These are phyloP conservation scores for Phodopus roborovskii DNA, from an alignment of 2,113 vertebrate genomes.

Conservation along the genomic window DNA sequence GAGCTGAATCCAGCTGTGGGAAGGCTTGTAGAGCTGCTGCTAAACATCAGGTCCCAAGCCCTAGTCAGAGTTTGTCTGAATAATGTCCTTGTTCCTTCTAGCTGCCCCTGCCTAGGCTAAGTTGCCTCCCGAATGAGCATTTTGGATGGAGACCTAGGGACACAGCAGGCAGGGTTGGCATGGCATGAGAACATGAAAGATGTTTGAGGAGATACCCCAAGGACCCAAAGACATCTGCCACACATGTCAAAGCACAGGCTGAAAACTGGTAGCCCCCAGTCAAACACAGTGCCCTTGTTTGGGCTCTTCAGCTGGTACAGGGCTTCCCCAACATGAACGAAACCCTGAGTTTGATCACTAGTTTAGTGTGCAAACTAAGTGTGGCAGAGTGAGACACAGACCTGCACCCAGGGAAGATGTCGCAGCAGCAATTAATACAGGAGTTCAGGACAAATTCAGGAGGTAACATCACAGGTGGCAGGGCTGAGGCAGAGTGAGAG, in stretches of 20 bases:
- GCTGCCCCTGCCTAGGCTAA: not conserved
- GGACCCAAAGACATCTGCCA: not conserved
- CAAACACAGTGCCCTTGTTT: not conserved
- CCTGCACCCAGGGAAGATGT: not conserved
- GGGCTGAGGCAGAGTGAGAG: not conserved
- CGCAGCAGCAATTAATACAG: not conserved
- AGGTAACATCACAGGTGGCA: not conserved
- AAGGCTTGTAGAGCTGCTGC: rapidly evolving
- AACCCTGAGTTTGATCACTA: not conserved
- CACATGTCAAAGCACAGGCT: not conserved
- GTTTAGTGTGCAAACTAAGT: not conserved
- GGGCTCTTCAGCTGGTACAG: not conserved
- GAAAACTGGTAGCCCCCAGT: not conserved
- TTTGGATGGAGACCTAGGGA: not conserved
- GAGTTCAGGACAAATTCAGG: not conserved
- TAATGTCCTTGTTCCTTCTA: not conserved
- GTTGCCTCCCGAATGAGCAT: not conserved
- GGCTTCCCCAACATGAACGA: not conserved
- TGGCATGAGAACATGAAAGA: not conserved
- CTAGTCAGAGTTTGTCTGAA: no score
- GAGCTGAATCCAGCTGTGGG: not conserved
- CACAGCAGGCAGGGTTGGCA: rapidly evolving
- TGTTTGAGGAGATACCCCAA: not conserved
- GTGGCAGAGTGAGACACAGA: rapidly evolving
- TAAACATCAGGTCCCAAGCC: rapidly evolving